Base-by-base conservation (phyloP, 2,888 invertebrate genomes). In the Cephus rjabovi region DNA sequence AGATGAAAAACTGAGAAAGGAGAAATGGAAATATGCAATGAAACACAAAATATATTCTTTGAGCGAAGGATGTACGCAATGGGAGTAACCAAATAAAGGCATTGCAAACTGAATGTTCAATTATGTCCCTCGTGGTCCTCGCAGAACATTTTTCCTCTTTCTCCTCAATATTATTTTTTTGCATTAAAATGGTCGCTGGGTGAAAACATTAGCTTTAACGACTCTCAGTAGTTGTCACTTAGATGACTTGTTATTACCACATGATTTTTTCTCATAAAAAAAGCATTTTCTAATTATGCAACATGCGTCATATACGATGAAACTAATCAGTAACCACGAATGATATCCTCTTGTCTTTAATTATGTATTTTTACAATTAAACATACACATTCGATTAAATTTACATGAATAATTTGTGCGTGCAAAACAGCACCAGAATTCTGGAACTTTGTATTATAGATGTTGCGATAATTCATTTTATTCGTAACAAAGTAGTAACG, bases 81-180 rank as follows among this genome's bases (percentile, higher is more conserved):
- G 86, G 83, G 86, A 85, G 86, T 85, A 84, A 86, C 82, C 84
- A 87, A 89, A 86, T 89, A 88, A 89, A 90, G 85, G 85, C 85
- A 89, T 87, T 87, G 86, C 89, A 87, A 34, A 71, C 71, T 31
- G 33, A 34, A 71, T 23, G 3, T 31, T 31, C 31, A 33, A 33
- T 70, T 33, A 33, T 11, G 30, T 70, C n/a, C 70, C 40, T 40
- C 15, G 40, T 40, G 40, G 15, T 40, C 23, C 56, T 56, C 56
- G 23, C 9, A 23, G 23, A 0, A 23, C 6, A 4, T 23, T 56
- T 56, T 56, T 56, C 56, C 56, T 23, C 56, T 23, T 56, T 15
- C 40, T 56, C 2, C 23, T 23, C 0, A 1, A 6, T 23, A 6
- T 23, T 56, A 4, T 6, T 23, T 56, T 9, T 23, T 23, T 9